Conservation (phyloP, 2,888 invertebrate genomes). For the Mesorhabditis sp. region DNA sequence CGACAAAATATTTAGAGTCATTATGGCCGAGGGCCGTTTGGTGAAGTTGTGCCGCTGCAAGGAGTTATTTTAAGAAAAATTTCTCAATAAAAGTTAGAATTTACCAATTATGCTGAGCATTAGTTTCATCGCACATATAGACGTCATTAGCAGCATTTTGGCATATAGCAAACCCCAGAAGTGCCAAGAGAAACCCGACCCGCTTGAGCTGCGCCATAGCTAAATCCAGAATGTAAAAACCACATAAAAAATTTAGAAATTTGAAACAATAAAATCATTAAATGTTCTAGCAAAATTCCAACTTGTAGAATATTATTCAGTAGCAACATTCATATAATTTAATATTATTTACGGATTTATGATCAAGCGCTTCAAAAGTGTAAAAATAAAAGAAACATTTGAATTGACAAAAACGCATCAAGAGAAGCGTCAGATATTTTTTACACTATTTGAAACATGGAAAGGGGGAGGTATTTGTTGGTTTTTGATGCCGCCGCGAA, state of each 20-base stretch:
- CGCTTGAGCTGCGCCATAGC: too few relatives aligned
- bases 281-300: too few relatives aligned
- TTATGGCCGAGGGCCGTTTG: constrained; percentile 32
- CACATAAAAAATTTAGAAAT: too few relatives aligned
- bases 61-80: too few relatives aligned
- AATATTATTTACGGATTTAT: too few relatives aligned
- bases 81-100: constrained; percentile 7
- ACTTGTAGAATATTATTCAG: too few relatives aligned
- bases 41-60: constrained; percentile 47
- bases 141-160: neutral
- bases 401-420: neutral
- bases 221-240: too few relatives aligned
- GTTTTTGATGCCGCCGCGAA: too few relatives aligned
- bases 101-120: neutral
- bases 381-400: constrained; percentile 1
- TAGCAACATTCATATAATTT: too few relatives aligned
- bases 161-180: too few relatives aligned
- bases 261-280: too few relatives aligned
- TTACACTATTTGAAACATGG: neutral
- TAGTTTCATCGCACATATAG: neutral
- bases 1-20: constrained; percentile 55
- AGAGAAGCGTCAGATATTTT: neutral
- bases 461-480: neutral
- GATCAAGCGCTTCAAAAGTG: neutral
- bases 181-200: too few relatives aligned